Evolutionary conservation across 1,140 invertebrate species (phyloP).

Genomic region (Ganaspis sp.): DNA sequence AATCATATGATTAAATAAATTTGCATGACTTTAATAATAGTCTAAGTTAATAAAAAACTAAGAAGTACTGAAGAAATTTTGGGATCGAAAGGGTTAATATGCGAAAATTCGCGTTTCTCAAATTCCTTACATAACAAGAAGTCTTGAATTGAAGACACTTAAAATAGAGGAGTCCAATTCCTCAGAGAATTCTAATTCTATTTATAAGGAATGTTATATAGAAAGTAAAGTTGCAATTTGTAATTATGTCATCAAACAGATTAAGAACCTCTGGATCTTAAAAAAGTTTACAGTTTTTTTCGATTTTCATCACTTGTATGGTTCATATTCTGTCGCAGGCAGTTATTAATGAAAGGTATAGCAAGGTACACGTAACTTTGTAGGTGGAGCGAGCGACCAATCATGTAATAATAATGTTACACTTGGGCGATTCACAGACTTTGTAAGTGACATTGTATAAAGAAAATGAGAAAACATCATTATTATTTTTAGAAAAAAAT

Average conservation of each 20-base stretch:
- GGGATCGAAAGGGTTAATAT: too few relatives aligned
- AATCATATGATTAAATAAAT: too few relatives aligned
- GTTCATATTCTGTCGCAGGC: neutral
- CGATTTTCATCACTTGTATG: neutral
- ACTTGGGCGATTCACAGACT: neutral
- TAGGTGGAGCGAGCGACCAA: neutral
- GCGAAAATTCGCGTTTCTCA: neutral
- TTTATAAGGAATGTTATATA: neutral
- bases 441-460: neutral
- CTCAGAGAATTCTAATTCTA: neutral
- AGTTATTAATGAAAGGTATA: neutral
- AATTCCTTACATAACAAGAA: neutral
- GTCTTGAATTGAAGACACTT: neutral
- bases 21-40: too few relatives aligned
- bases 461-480: neutral
- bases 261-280: neutral
- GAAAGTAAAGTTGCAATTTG: neutral
- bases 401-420: constrained; percentile 18
- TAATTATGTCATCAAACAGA: neutral
- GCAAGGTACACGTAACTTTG: neutral
- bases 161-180: neutral
- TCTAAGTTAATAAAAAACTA: too few relatives aligned
- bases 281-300: neutral
- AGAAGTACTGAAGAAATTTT: too few relatives aligned
- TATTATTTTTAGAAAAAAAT: neutral